Evolutionary conservation across 2,888 invertebrate species (phyloP).

Genomic region (Stenichneumon culpator): DNA sequence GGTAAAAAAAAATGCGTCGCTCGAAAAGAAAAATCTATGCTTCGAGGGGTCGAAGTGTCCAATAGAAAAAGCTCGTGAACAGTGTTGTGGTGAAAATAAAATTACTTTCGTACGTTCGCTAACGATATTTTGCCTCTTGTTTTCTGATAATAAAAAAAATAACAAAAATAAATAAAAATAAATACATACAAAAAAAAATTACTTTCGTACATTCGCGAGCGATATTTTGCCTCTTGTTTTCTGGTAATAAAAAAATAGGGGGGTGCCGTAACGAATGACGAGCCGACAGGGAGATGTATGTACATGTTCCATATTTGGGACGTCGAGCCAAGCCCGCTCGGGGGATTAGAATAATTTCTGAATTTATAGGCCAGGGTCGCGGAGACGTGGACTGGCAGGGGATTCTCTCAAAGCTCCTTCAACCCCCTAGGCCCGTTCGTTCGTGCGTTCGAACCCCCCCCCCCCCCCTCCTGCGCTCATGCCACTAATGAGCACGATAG

Average conservation of each 20-base stretch:
- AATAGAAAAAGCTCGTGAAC: no score
- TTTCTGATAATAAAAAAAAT: no score
- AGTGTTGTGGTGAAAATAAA: no score
- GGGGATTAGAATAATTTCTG: conserved; percentile 63
- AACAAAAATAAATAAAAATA: no score
- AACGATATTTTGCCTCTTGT: no score
- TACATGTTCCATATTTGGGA: conserved; percentile 39
- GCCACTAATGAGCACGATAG: conserved; percentile 64
- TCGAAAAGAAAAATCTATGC: neutral
- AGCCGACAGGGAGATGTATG: neutral
- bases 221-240: neutral
- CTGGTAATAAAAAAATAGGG: neutral
- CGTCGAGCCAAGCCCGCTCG: conserved; percentile 19
- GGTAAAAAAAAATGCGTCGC: neutral
- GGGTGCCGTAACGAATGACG: conserved; percentile 1
- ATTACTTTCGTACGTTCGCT: no score
- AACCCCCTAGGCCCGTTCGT: conserved; percentile 37
- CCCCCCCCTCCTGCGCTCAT: conserved; percentile 38
- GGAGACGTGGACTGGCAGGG: conserved; percentile 53
- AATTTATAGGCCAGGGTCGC: conserved; percentile 64
- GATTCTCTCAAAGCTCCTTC: conserved; percentile 52
- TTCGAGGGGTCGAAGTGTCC: no score
- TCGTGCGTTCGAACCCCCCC: conserved; percentile 18
- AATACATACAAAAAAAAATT: no score
- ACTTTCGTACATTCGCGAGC: no score